Conservation (phyloP, 1,140 invertebrate species). For the Choristoneura fumiferana region DNA sequence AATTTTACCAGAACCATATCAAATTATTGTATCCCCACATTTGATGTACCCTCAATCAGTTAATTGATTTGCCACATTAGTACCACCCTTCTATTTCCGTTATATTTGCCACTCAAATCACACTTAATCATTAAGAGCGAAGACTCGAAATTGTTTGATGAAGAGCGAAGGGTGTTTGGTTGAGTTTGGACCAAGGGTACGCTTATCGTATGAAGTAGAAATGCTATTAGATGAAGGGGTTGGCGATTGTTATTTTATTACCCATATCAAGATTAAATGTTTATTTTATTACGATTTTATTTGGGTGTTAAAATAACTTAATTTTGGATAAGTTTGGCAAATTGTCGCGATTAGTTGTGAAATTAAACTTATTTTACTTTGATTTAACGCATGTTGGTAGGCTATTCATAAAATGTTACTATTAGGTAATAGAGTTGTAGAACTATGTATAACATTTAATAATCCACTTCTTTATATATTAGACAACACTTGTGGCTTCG, state of each 20-base stretch:
- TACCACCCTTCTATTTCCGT: background rate
- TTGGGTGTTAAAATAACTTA: background rate
- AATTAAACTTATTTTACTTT: too few relatives aligned
- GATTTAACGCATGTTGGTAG: too few relatives aligned
- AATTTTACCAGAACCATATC: constrained; percentile 24
- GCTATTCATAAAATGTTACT: too few relatives aligned
- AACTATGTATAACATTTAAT: too few relatives aligned
- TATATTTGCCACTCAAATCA: background rate
- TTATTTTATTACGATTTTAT: constrained; percentile 27
- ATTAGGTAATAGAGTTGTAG: too few relatives aligned
- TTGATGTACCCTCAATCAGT: constrained; percentile 44
- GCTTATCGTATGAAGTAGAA: constrained; percentile 41
- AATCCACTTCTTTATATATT: too few relatives aligned
- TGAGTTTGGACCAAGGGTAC: constrained; percentile 22
- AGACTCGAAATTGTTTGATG: constrained; percentile 26
- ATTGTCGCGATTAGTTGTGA: too few relatives aligned
- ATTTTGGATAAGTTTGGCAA: too few relatives aligned
- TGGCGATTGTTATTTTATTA: constrained; percentile 69
- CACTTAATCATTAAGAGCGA: constrained; percentile 21
- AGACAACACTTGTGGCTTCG: too few relatives aligned
- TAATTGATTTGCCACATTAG: constrained; percentile 61
- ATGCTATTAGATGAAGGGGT: constrained; percentile 60
- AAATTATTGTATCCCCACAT: constrained; percentile 21
- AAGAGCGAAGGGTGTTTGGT: constrained; percentile 18
- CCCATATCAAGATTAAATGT: constrained; percentile 57